phyloP scores from a whole-genome alignment of 2,797 vertebrate species.

The Phylloscopus collybita region DNA sequence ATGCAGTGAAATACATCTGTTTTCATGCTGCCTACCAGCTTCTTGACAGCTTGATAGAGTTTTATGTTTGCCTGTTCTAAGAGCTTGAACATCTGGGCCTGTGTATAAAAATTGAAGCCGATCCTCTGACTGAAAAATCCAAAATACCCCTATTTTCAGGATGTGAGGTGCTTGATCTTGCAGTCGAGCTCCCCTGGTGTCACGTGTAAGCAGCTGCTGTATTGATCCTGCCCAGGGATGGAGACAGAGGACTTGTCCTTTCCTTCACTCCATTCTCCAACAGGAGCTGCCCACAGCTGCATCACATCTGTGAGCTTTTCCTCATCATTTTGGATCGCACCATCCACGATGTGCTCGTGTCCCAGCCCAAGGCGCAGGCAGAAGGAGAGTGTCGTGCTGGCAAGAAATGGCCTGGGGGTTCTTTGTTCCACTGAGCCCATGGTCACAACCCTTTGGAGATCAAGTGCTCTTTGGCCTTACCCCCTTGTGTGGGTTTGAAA shows the following conservation, averaged over 20 bases:
- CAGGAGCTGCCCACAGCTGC: not conserved
- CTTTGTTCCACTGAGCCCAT: not conserved
- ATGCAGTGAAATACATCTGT: slow-evolving; percentile 59
- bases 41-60: slow-evolving; percentile 63
- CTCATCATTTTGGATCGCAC: not conserved
- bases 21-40: slow-evolving; percentile 59
- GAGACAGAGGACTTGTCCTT: not conserved
- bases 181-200: not conserved
- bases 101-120: slow-evolving; percentile 12
- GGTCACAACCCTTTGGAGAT: not conserved
- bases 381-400: not conserved
- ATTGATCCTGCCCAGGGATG: not conserved
- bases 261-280: not conserved
- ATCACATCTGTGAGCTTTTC: slow-evolving; percentile 16
- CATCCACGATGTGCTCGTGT: fast-evolving
- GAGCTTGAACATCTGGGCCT: slow-evolving; percentile 57
- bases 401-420: not conserved
- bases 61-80: slow-evolving; percentile 40
- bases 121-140: slow-evolving; percentile 4
- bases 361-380: not conserved
- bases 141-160: slow-evolving; percentile 1
- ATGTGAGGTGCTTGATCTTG: not conserved
- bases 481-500: not conserved
- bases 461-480: not conserved
- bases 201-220: not conserved